Evolutionary conservation across 2,113 vertebrate genomes (phyloP).

Genomic region (Salminus brasiliensis): DNA sequence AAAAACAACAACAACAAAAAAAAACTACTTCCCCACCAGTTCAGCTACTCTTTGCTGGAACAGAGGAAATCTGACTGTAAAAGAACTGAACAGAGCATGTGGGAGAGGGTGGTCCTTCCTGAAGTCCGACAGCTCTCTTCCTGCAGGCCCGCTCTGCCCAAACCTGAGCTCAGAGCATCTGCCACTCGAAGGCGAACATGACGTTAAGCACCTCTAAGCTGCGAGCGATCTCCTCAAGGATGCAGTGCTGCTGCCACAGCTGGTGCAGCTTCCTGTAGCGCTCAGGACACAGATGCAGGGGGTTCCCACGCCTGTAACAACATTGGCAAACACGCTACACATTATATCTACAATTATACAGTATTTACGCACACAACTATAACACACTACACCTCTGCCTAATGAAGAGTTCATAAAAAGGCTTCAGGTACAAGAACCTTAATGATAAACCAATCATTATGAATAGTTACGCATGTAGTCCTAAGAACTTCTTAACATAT

Average conservation of each 20-base stretch:
- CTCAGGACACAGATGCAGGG: conserved; percentile 89
- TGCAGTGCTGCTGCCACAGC: conserved; percentile 96
- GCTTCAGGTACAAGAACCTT: no score
- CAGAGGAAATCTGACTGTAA: not conserved
- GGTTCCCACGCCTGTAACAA: conserved; percentile 80
- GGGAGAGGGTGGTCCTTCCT: not conserved
- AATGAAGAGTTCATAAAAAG: not conserved
- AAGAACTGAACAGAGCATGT: conserved; percentile 4
- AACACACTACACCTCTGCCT: no score
- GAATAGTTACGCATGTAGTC: no score
- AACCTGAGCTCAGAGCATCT: conserved; percentile 81
- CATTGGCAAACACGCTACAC: conserved; percentile 17
- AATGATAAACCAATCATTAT: no score
- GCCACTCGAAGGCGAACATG: conserved; percentile 95
- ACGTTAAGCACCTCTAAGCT: conserved; percentile 92
- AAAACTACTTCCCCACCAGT: not conserved
- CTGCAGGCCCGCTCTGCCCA: not conserved
- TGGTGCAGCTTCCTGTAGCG: conserved; percentile 93
- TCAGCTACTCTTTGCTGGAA: not conserved
- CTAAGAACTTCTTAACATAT: no score
- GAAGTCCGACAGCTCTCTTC: not conserved
- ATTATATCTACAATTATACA: not conserved
- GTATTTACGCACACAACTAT: no score
- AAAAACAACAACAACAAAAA: not conserved
- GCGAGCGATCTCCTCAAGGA: conserved; percentile 95